Conservation (phyloP, 2,888 invertebrate species). For the Leucoma salicis region DNA sequence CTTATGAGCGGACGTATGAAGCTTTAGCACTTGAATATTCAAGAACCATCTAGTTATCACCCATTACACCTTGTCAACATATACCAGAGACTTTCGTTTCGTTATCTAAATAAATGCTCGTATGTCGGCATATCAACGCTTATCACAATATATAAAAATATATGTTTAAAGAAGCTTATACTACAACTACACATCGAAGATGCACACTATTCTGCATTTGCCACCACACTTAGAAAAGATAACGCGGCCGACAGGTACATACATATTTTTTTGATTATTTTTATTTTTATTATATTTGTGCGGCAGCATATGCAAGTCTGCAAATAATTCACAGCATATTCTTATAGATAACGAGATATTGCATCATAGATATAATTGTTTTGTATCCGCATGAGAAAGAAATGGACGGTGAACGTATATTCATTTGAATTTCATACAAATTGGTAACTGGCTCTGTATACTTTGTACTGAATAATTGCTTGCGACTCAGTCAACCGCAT, state of each 20-base stretch:
- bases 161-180: conserved; percentile 79
- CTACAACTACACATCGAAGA: conserved; percentile 78
- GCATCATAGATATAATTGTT: conserved; percentile 53
- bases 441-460: conserved; percentile 75
- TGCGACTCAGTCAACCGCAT: conserved; percentile 46
- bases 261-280: conserved; percentile 46
- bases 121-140: conserved; percentile 79
- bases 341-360: conserved; percentile 66
- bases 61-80: conserved; percentile 59
- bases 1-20: conserved; percentile 32
- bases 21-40: conserved; percentile 24
- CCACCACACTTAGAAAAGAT: conserved; percentile 72
- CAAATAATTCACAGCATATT: conserved; percentile 70
- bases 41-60: conserved; percentile 54
- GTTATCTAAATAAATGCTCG: conserved; percentile 79
- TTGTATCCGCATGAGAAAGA: conserved; percentile 53
- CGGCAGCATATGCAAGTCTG: conserved; percentile 78
- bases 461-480: conserved; percentile 67
- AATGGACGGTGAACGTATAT: conserved; percentile 40
- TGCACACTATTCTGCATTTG: conserved; percentile 76
- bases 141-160: conserved; percentile 82
- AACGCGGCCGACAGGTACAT: conserved; percentile 59
- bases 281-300: conserved; percentile 68
- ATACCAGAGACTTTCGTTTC: conserved; percentile 54
- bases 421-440: conserved; percentile 42